phyloP scores from a whole-genome alignment of 2,888 invertebrate species.

The Pristionchus entomophagus region DNA sequence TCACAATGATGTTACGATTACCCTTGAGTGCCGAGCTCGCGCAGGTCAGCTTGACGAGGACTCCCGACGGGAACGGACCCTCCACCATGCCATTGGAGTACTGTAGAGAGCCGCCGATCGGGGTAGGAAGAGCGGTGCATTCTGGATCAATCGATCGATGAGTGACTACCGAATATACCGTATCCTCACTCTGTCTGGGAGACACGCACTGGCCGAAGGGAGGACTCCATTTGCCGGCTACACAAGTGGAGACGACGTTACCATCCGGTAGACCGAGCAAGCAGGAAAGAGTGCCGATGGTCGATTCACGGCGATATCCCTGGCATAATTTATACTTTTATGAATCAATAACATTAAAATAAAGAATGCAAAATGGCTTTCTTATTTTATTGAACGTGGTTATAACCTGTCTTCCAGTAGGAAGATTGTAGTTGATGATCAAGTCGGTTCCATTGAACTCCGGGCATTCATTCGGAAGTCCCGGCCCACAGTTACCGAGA shows the following conservation, averaged over 20 bases:
- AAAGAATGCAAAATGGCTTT: background rate
- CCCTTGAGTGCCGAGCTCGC: background rate
- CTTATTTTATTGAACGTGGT: too few relatives aligned
- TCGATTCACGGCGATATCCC: slow-evolving; percentile 47
- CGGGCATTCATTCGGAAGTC: slow-evolving; percentile 33
- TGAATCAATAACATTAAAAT: background rate
- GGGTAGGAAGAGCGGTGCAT: background rate
- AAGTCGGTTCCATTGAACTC: background rate
- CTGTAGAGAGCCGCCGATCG: slow-evolving; percentile 34
- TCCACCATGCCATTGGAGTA: slow-evolving; percentile 40
- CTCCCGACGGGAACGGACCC: slow-evolving; percentile 37
- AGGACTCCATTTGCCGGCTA: slow-evolving; percentile 35
- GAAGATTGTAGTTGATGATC: slow-evolving; percentile 38
- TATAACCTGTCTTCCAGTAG: background rate
- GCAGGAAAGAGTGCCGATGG: slow-evolving; percentile 31
- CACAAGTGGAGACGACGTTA: slow-evolving; percentile 43
- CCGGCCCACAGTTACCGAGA: slow-evolving; percentile 43
- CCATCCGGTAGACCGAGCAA: background rate
- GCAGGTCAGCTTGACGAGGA: slow-evolving; percentile 30
- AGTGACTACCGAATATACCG: background rate
- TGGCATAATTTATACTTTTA: too few relatives aligned
- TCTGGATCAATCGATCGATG: background rate
- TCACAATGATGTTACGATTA: background rate
- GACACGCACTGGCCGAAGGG: slow-evolving; percentile 35
- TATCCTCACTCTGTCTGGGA: background rate